phyloP scores from a whole-genome alignment of 2,797 vertebrate genomes.

The Poeciliopsis gracilis region DNA sequence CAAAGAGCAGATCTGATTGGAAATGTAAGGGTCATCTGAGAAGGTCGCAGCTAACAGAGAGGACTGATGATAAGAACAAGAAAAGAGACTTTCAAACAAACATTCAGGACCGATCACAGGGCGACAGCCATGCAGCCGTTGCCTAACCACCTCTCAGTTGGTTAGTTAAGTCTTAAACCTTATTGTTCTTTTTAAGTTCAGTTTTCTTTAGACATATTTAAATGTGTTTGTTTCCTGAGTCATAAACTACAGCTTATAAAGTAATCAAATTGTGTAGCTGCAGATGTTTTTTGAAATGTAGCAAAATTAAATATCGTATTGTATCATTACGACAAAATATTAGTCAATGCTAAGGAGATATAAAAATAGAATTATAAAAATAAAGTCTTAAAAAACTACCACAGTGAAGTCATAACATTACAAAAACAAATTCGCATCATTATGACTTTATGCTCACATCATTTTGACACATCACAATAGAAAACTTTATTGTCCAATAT shows the following conservation, averaged over 20 bases:
- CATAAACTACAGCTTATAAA: background rate
- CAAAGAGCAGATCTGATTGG: constrained; percentile 76
- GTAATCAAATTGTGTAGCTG: background rate
- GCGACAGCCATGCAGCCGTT: background rate
- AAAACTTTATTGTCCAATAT: background rate
- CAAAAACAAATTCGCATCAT: no score
- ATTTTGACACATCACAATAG: background rate
- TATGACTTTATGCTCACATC: no score
- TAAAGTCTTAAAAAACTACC: no score
- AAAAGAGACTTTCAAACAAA: constrained; percentile 36
- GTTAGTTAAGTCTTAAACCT: background rate
- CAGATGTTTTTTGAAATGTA: background rate
- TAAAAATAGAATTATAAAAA: no score
- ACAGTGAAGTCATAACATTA: no score
- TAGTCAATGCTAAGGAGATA: no score
- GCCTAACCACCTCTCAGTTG: background rate
- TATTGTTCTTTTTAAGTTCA: background rate
- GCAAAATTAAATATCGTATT: background rate
- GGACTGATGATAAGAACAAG: constrained; percentile 20
- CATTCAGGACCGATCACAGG: constrained; percentile 23
- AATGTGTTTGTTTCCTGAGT: background rate
- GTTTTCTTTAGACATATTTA: background rate
- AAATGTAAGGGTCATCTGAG: constrained; percentile 35
- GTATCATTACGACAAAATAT: background rate
- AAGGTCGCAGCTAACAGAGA: constrained; percentile 33